phyloP scores from a whole-genome alignment of 2,797 vertebrate species.

The Squalus acanthias region DNA sequence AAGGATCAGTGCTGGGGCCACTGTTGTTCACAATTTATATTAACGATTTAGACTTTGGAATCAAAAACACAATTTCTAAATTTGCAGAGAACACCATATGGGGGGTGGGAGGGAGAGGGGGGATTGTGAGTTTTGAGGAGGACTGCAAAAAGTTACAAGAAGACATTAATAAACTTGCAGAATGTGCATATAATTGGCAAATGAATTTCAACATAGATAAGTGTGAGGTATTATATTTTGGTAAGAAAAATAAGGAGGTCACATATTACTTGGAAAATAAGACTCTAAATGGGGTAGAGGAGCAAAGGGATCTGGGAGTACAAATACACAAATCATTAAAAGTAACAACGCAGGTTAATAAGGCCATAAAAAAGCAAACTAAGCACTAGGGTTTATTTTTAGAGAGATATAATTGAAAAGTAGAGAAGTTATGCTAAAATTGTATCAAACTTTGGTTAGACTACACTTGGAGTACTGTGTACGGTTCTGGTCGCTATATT shows the following conservation, averaged over 20 bases:
- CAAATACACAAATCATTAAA: not conserved
- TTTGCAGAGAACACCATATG: not conserved
- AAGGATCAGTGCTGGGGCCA: not conserved
- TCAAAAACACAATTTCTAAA: not conserved
- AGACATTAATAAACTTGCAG: not conserved
- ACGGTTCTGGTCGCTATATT: too few relatives aligned
- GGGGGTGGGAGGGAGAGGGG: not conserved
- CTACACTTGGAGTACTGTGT: too few relatives aligned
- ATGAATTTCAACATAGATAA: not conserved
- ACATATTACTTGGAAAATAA: not conserved
- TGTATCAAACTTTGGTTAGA: too few relatives aligned
- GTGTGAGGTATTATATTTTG: not conserved
- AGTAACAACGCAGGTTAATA: too few relatives aligned
- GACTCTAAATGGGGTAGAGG: not conserved
- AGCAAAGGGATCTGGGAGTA: not conserved
- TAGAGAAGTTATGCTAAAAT: too few relatives aligned
- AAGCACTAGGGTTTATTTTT: too few relatives aligned
- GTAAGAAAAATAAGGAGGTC: not conserved
- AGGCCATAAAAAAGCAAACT: too few relatives aligned
- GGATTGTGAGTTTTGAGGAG: not conserved
- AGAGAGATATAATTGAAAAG: too few relatives aligned
- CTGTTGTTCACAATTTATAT: not conserved
- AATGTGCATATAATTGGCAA: not conserved
- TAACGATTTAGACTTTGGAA: not conserved
- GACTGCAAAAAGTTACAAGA: not conserved